These are phyloP conservation scores for Hydrolagus colliei DNA, from an alignment of 2,797 vertebrate species.

Conservation along the genomic window DNA sequence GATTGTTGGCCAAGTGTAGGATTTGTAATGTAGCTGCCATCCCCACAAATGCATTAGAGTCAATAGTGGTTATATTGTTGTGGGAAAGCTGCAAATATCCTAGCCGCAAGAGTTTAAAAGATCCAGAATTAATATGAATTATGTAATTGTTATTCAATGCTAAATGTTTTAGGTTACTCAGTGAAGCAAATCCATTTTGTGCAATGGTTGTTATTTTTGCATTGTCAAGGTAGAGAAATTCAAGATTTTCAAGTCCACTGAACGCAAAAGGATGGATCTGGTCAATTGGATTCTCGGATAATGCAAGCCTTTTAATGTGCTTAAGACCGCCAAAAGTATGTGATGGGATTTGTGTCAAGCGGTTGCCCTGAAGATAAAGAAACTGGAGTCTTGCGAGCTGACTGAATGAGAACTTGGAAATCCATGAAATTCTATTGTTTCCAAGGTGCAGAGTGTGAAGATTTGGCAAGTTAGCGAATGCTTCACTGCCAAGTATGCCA, in stretches of 20 bases:
- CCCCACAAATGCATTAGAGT: conserved; percentile 51
- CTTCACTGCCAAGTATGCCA: conserved; percentile 44
- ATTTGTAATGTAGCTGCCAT: conserved; percentile 54
- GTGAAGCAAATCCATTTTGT: conserved; percentile 50
- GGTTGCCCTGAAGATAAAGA: conserved; percentile 56
- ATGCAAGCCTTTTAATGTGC: conserved; percentile 54
- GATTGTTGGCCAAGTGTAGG: conserved; percentile 62
- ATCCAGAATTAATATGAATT: conserved; percentile 51
- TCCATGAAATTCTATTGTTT: conserved; percentile 52
- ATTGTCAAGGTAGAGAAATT: conserved; percentile 51
- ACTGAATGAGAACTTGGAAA: conserved; percentile 51
- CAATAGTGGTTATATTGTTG: conserved; percentile 53
- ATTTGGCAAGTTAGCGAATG: conserved; percentile 50
- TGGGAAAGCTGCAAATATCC: conserved; percentile 52
- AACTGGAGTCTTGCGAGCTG: conserved; percentile 49
- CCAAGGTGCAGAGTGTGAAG: conserved; percentile 54
- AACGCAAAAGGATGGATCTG: conserved; percentile 52
- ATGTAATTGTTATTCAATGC: conserved; percentile 54
- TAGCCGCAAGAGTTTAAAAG: conserved; percentile 51
- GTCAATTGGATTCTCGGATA: conserved; percentile 53
- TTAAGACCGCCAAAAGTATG: conserved; percentile 49
- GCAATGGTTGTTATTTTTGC: conserved; percentile 48
- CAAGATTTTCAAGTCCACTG: conserved; percentile 51
- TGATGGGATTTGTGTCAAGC: conserved; percentile 50
- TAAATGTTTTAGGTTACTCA: conserved; percentile 53